Percentiles rank a stretch among this genome's conserved stretches.
Conservation (phyloP, 2,113 vertebrate species). For the Cottus gobio region DNA sequence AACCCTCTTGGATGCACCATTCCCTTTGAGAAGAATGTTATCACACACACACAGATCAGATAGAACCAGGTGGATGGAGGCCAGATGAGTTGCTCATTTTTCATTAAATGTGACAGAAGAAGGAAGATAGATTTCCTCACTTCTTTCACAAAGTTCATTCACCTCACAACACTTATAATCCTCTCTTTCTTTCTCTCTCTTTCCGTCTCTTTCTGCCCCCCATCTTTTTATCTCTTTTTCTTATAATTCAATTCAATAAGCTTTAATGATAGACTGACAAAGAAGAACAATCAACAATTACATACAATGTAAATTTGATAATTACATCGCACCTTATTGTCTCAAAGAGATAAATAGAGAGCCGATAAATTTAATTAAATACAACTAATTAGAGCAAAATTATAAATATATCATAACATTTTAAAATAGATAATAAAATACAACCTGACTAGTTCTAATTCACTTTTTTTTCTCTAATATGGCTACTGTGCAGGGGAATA, state of each 20-base stretch:
- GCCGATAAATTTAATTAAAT: background rate
- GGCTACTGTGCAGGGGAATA: background rate
- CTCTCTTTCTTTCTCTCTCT: constrained; percentile 9
- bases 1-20: constrained; percentile 53
- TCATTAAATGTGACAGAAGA: constrained; percentile 60
- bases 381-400: background rate
- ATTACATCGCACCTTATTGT: background rate
- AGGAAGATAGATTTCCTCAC: constrained; percentile 61
- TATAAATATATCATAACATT: background rate
- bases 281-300: background rate
- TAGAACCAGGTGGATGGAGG: constrained; percentile 50
- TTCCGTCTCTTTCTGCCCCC: too few species aligned
- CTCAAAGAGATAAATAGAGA: too few species aligned
- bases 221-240: too few species aligned
- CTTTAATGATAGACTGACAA: background rate
- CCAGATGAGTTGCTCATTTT: constrained; percentile 54
- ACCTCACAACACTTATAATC: constrained; percentile 52
- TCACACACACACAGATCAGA: constrained; percentile 40
- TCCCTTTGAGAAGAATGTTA: constrained; percentile 46
- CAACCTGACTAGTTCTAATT: background rate
- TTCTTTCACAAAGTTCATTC: constrained; percentile 51
- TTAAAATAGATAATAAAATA: background rate
- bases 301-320: background rate
- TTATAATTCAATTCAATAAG: background rate
- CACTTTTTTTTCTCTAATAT: background rate